A percentile compares a stretch with the other conserved stretches of the same genome.
phyloP scores from a whole-genome alignment of 2,113 vertebrate species.

The Lycocorax pyrrhopterus region DNA sequence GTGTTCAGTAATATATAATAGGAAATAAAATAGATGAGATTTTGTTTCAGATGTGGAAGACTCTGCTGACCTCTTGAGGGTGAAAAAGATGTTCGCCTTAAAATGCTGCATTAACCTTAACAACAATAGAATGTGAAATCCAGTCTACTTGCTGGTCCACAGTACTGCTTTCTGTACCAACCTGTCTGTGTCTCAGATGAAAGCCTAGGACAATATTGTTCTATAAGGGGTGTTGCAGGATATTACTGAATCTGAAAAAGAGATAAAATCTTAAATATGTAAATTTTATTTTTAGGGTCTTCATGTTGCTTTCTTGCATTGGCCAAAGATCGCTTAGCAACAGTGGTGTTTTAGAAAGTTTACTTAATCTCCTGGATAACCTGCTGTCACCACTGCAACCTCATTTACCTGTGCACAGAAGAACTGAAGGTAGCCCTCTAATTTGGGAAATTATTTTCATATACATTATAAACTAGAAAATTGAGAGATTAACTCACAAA shows the following conservation, averaged over 20 bases:
- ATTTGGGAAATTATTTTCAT: neutral
- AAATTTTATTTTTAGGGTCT: slow-evolving; percentile 82
- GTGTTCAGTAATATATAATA: neutral
- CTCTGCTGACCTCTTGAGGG: slow-evolving; percentile 16
- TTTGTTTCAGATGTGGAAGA: neutral
- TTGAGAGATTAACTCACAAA: neutral
- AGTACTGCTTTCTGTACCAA: neutral
- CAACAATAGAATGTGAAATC: neutral
- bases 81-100: neutral
- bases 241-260: neutral
- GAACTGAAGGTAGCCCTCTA: slow-evolving; percentile 84
- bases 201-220: neutral
- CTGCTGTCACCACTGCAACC: slow-evolving; percentile 92
- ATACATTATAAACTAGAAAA: neutral
- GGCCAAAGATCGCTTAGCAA: slow-evolving; percentile 97
- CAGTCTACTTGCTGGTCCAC: neutral
- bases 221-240: neutral
- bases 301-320: slow-evolving; percentile 98
- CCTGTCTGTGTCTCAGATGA: neutral
- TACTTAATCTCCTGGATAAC: slow-evolving; percentile 93
- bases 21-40: neutral
- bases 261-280: slow-evolving; percentile 1
- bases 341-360: slow-evolving; percentile 94
- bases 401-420: slow-evolving; percentile 77
- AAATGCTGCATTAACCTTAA: neutral